Conservation (phyloP, 2,797 vertebrate species). For the Hydrophis major region DNA sequence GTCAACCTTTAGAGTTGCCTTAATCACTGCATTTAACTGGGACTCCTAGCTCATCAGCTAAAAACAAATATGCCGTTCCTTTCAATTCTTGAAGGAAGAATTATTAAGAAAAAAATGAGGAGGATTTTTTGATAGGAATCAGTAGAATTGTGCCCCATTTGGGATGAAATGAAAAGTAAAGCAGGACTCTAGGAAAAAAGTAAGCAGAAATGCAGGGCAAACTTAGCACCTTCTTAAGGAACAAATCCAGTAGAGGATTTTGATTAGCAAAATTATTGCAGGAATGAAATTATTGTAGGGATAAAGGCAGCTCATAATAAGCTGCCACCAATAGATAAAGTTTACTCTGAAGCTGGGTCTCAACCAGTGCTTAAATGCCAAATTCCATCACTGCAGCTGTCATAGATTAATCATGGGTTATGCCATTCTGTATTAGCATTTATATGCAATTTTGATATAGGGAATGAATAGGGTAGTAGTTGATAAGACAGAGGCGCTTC, state of each 20-base stretch:
- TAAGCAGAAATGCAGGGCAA: not conserved
- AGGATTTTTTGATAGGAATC: not conserved
- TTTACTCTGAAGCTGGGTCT: not conserved
- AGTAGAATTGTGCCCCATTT: not conserved
- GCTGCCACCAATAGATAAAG: not conserved
- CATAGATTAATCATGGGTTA: not conserved
- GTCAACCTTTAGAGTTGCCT: conserved; percentile 30
- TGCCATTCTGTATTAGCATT: not conserved
- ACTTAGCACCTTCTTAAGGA: not conserved
- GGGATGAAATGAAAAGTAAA: not conserved
- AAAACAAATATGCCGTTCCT: not conserved
- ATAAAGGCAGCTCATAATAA: not conserved
- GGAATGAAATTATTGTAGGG: not conserved
- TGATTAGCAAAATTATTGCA: not conserved
- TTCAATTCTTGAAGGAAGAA: not conserved
- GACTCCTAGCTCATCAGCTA: not conserved
- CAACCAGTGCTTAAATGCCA: not conserved
- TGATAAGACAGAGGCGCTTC: not conserved
- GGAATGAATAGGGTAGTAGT: not conserved
- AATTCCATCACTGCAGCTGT: not conserved
- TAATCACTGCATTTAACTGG: not conserved
- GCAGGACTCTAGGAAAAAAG: not conserved
- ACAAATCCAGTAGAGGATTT: not conserved
- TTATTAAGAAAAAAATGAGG: not conserved
- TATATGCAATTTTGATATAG: not conserved